phyloP scores from a whole-genome alignment of 2,888 invertebrate species.

The Bugula neritina region DNA sequence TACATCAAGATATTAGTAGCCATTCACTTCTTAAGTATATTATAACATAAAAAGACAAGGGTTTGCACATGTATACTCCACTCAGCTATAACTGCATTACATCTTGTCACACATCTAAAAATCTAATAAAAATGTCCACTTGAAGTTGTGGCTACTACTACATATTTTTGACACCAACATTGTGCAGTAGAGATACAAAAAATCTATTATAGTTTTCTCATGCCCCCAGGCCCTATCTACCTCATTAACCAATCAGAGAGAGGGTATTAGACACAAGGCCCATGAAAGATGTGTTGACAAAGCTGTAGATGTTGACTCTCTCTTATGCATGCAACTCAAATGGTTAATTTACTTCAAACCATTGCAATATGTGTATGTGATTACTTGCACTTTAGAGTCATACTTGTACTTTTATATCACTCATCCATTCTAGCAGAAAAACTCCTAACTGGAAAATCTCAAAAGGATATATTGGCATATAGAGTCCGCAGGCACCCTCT shows the following conservation, averaged over 20 bases:
- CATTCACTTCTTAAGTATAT: no score
- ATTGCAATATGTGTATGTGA: not conserved
- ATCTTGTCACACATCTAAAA: constrained; percentile 4
- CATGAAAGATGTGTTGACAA: not conserved
- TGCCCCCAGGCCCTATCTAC: constrained; percentile 4
- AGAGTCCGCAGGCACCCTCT: no score
- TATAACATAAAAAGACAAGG: no score
- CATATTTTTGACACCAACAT: constrained; percentile 23
- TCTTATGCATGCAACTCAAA: not conserved
- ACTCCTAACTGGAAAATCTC: not conserved
- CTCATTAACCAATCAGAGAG: constrained; percentile 18
- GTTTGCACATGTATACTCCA: no score
- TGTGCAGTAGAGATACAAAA: not conserved
- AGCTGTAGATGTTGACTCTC: not conserved
- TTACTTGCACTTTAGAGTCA: not conserved
- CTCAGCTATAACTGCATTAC: constrained; percentile 9
- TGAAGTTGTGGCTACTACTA: not conserved
- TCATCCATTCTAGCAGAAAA: not conserved
- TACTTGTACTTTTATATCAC: not conserved
- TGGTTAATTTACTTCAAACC: not conserved
- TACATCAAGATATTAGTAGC: no score
- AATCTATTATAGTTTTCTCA: constrained; percentile 11
- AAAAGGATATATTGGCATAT: not conserved
- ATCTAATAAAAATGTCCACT: constrained; percentile 21
- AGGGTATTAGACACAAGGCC: constrained; percentile 1